Evolutionary conservation across 2,888 invertebrate genomes (phyloP).

Genomic region (Drosophila flavopinicola): DNA sequence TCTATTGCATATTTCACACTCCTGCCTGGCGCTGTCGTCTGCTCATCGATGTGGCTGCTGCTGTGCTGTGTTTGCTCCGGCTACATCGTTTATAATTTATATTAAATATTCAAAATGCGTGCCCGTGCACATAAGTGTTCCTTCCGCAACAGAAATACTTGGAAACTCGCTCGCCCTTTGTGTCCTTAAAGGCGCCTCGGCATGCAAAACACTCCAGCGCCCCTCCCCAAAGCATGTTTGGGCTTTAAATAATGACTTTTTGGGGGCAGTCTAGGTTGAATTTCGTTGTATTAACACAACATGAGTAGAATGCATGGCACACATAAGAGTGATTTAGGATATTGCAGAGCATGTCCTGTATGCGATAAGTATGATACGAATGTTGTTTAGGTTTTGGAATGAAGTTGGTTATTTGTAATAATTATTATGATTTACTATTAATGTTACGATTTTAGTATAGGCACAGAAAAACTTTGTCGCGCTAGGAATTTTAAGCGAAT

Average conservation of each 20-base stretch:
- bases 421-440: too few relatives aligned
- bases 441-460: too few relatives aligned
- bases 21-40: slow-evolving; percentile 13
- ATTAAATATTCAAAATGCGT: slow-evolving; percentile 60
- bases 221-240: slow-evolving; percentile 2
- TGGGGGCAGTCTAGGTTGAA: neutral
- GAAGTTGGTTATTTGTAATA: too few relatives aligned
- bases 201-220: slow-evolving; percentile 20
- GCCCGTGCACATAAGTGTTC: slow-evolving; percentile 13
- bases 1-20: slow-evolving; percentile 26
- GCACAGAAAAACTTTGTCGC: too few relatives aligned
- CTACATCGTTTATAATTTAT: slow-evolving; percentile 50
- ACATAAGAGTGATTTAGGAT: slow-evolving; percentile 3
- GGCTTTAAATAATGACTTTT: slow-evolving; percentile 9
- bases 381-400: neutral
- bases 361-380: neutral
- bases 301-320: neutral
- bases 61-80: slow-evolving; percentile 15
- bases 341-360: too few relatives aligned
- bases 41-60: neutral
- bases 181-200: slow-evolving; percentile 10
- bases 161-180: neutral
- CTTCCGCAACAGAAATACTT: slow-evolving; percentile 1
- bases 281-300: neutral
- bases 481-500: too few relatives aligned